Evolutionary conservation across 2,888 invertebrate genomes (phyloP), one percentile per base, ranked within the genome.

Genomic region (Poecilus cupreus): DNA sequence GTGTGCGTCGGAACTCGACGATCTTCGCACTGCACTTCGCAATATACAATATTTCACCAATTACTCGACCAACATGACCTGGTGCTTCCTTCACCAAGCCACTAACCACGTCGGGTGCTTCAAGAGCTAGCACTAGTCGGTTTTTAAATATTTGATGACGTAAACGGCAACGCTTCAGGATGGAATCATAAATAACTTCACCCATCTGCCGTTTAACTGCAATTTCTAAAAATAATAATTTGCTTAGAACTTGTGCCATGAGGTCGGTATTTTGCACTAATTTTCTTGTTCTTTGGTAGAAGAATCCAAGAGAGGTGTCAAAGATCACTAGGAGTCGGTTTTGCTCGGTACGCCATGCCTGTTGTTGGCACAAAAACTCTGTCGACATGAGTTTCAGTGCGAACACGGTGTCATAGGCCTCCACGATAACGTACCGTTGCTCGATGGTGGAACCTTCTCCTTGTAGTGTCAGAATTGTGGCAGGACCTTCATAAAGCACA

Each of bases 121-220:
- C 20, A 2, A 51, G 32, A 2, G 82, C 82, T 1, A 79, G 13
- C 1, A 57, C 43, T 1, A 82, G 18, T 3, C 70, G 32, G 26
- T 82, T 82, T 22, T 39, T 2, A 0, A 79, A 22, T 0, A 81
- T 76, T 26, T 81, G 1, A 5, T 32, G 32, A 2, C 78, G 18
- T 11, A 60, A 51, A 46, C 81, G 76, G 20, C 75, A 39, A 4
- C 49, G 3, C n/a, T 46, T n/a, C n/a, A 76, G 37, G 70, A 75
- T 22, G 20, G 54, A 54, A 20, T 82, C 82, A 32, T 81, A 81
- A 5, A 81, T 57, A 18, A 81, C 18, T 18, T 81, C 39, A 2
- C 46, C 26, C 72, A 60, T 57, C 11, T 60, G 43, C 20, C 37
- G 46, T 39, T 54, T 79, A 18, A 37, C 60, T 8, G 75, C 81